These are phyloP conservation scores for Poliocrania exsul DNA, from an alignment of 2,797 vertebrate species.

Conservation along the genomic window DNA sequence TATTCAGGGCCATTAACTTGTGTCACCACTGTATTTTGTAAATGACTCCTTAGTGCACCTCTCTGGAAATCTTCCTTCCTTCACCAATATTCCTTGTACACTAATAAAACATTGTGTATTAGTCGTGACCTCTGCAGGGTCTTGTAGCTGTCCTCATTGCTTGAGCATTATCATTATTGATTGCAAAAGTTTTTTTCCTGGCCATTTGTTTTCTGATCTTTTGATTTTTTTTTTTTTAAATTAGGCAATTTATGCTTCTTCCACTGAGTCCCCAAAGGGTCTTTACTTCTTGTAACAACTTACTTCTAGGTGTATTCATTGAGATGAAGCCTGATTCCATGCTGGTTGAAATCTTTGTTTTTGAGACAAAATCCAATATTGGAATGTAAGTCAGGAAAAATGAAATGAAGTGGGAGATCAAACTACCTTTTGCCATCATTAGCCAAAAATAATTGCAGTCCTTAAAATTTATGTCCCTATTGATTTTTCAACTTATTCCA, in stretches of 20 bases:
- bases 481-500: constrained; percentile 8
- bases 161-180: not conserved
- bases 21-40: not conserved
- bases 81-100: not conserved
- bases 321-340: not conserved
- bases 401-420: not conserved
- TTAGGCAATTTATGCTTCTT: not conserved
- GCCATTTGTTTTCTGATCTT: not conserved
- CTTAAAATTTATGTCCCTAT: not conserved
- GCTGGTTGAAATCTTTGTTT: not conserved
- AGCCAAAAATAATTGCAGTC: not conserved
- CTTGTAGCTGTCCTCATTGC: not conserved
- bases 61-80: not conserved
- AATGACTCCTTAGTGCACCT: not conserved
- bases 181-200: not conserved
- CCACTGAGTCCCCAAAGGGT: not conserved
- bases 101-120: not conserved
- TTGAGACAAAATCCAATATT: not conserved
- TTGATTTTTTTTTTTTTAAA: not conserved
- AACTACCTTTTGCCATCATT: not conserved
- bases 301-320: not conserved
- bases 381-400: not conserved
- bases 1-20: constrained; percentile 34
- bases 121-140: not conserved
- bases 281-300: not conserved